Base-by-base conservation (phyloP, 1,140 invertebrate species). In the Gryllus bimaculatus region DNA sequence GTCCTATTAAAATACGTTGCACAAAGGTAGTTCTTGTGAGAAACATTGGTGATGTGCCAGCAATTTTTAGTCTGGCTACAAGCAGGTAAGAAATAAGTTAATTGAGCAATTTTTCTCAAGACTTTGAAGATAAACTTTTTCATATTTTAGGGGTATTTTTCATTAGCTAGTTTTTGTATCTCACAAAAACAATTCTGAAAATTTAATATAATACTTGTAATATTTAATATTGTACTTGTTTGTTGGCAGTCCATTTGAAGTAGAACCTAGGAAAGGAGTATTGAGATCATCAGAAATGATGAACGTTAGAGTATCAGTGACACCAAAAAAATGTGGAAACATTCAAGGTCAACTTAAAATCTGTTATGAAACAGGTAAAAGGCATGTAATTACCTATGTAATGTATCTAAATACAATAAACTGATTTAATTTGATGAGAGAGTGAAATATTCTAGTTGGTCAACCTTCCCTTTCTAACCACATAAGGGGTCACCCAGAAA, bases 331-430 rank as follows among this genome's bases (percentile, higher is more conserved):
- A 26, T 21, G 79, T 1, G 84, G 84, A 12, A 79, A 81, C 47
- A 83, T 82, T 8, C 79, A 83, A 66, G 84, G 82, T 15, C 81
- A 80, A 48, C 48, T 88, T n/a, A 82, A 81, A 20, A 81, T 88
- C 18, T 83, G 82, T 79, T 87, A 86, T 80, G 87, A 88, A 76
- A 83, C 83, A 73, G 86, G 86, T 86, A 82, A 39, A 1, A 39
- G 26, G 26, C 26, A 1, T 2, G 26, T 39, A 39, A 39, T 39
- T 39, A 39, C 26, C 26, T 2, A 39, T 39, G 26, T 5, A 39
- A 39, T 39, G 1, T 2, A 39, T 39, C 26, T 39, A 39, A 39
- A 39, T 2, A 39, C 5, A 5, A 39, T 39, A 39, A 39, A 39
- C 26, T 39, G 26, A 5, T 39, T 2, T 39, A 39, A 39, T 39